Conservation (phyloP, 2,888 invertebrate species). For the Drosophila meridionalis region DNA sequence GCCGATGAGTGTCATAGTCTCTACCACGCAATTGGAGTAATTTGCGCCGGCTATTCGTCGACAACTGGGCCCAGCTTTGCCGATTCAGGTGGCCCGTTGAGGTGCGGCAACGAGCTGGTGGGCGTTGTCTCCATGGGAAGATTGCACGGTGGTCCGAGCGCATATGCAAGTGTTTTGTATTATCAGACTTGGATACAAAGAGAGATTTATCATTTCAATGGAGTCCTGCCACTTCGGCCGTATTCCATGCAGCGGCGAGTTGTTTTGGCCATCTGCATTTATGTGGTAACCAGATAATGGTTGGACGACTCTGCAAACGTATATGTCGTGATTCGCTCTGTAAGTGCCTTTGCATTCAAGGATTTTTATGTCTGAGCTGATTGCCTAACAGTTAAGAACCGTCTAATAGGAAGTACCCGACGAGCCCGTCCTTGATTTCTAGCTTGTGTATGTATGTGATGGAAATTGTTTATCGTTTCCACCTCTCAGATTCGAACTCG, state of each 20-base stretch:
- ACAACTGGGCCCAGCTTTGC: background rate
- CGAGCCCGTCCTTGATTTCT: too few relatives aligned
- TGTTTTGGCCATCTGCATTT: background rate
- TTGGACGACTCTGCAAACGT: background rate
- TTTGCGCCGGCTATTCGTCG: background rate
- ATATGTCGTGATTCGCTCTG: background rate
- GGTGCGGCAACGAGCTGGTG: background rate
- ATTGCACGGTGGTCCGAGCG: fast-evolving
- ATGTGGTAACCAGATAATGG: background rate
- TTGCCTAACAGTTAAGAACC: too few relatives aligned
- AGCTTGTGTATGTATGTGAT: too few relatives aligned
- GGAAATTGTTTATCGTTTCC: too few relatives aligned
- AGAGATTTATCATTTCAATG: fast-evolving
- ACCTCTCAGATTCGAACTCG: too few relatives aligned
- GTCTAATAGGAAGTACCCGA: too few relatives aligned
- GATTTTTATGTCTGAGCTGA: too few relatives aligned
- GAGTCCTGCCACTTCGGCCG: background rate
- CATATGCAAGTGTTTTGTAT: background rate
- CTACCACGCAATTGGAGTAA: background rate
- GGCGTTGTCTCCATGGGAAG: background rate
- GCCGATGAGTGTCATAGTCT: background rate
- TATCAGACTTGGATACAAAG: background rate
- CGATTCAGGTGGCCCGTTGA: background rate
- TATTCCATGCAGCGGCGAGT: background rate
- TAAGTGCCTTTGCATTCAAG: background rate